Base-by-base conservation (phyloP, 2,113 vertebrate genomes). In the Gila orcuttii region DNA sequence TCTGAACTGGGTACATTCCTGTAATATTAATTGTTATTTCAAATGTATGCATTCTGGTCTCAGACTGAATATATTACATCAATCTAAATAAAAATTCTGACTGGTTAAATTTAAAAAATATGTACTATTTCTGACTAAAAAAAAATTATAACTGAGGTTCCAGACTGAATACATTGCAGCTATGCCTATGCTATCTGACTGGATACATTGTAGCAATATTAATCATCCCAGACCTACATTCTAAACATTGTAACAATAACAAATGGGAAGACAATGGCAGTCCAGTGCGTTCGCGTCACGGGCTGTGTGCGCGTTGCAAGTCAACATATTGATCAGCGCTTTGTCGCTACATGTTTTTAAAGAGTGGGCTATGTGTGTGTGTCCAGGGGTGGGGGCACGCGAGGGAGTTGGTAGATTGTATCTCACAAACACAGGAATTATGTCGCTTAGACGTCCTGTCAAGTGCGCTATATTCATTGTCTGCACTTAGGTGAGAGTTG, bases 321-420 rank as follows among this genome's bases (percentile, higher is more conserved):
- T 90, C 87, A 91, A 87, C 89, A 90, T 92, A 92, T 93, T 91
- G 92, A 93, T 94, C 91, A 91, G 88, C 80, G 91, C 90, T 90
- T 94, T 93, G 93, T 93, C 90, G 88, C 88, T 91, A 89, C 90
- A 90, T 87, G 88, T 91, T 89, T 88, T 81, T 76, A 76, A 79
- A 90, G 86, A 73, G 90, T 79, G 31, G 31, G 64, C 52, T 52
- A 13, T 19, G 50, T 52, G 50, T 52, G 47, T 50, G 50, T 52
- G 50, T 52, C 19, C 19, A 15, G 12, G 8, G 13, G 50, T 50
- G 75, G 80, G 73, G 68, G 42, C 13, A 42, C 21, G 42, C 12
- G 75, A 62, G 50, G 57, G 81, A 68, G 60, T 31, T 71, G 66
- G 42, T 74, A 21, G 66, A 64, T 62, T 87, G 85, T 57, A 86